A percentile compares a stretch with the other conserved stretches of the same genome.
Evolutionary conservation across 2,888 invertebrate species (phyloP).

Genomic region (Polydrusus tereticollis): DNA sequence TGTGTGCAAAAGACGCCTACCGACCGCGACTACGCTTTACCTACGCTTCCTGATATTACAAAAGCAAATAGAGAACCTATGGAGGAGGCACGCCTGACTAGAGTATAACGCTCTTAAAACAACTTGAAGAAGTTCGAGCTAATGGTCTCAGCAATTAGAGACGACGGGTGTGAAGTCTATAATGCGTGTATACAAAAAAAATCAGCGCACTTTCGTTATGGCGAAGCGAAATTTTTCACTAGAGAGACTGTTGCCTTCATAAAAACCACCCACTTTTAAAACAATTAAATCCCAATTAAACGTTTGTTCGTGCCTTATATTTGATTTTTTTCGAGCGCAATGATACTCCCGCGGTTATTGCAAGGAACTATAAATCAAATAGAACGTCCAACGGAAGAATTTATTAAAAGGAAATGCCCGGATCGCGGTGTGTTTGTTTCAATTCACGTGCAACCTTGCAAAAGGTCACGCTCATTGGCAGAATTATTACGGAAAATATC

Average conservation of each 20-base stretch:
- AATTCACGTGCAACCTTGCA: background rate
- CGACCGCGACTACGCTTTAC: conserved; percentile 22
- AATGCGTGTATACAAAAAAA: background rate
- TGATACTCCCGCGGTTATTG: background rate
- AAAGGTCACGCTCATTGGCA: background rate
- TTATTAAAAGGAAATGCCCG: background rate
- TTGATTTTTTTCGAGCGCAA: too few relatives aligned
- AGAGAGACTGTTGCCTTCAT: too few relatives aligned
- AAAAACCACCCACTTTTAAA: too few relatives aligned
- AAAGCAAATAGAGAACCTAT: conserved; percentile 25
- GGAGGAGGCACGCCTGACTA: background rate
- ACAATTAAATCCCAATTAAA: too few relatives aligned
- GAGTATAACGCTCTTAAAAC: conserved; percentile 7
- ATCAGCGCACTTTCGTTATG: too few relatives aligned
- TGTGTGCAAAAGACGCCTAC: conserved; percentile 31
- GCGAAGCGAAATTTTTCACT: too few relatives aligned
- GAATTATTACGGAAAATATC: background rate
- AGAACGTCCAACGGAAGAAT: background rate
- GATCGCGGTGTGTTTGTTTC: background rate
- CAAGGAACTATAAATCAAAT: background rate
- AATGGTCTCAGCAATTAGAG: conserved; percentile 2
- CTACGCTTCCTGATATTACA: conserved; percentile 22
- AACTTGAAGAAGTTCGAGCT: background rate
- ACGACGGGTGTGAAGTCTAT: background rate
- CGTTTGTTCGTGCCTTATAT: too few relatives aligned